Base-by-base conservation (phyloP, 2,888 invertebrate species). In the Pammene aurita region DNA sequence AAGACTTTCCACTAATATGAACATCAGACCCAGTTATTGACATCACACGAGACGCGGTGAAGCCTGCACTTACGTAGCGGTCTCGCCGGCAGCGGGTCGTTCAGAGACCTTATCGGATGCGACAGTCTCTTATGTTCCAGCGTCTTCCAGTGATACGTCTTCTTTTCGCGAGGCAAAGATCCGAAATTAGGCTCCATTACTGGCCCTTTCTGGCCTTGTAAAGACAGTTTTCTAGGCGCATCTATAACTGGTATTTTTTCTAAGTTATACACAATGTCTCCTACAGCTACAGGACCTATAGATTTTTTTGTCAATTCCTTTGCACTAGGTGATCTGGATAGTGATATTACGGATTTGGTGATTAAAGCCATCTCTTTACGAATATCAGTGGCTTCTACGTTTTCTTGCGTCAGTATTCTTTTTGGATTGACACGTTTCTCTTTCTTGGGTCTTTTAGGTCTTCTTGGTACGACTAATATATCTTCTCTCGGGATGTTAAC, bases 41-140 rank as follows among this genome's bases (percentile, higher is more conserved):
- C 89, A 85, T 80, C 85, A 84, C 86, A 84, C 84, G 41, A 56
- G 67, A 67, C 67, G 67, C 67, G 55, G 46, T 26, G 67, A 67
- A 67, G 67, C 67, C 67, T 56, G 56, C 46, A 67, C 92, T 92
- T 92, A 92, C 92, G 89, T 86, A 89, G 80, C 72, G 85, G 84
- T 76, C 86, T 81, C 67, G 85, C 79, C 61, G 88, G 82, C 72
- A 85, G 80, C 6, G 84, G 80, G 72, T 85, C 87, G 77, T 91
- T 89, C 80, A 92, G 78, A 9, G 92, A 90, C 70, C 92, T 81
- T 71, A 88, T 79, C 13, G 92, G 92, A 71, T 92, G 86, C 44
- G 92, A 91, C 70, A 92, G 82, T 64, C 92, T 80, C 81, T 92
- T 92, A 78, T 92, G 92, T 73, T 90, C 92, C 81, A 86, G 77